Evolutionary conservation across 2,797 vertebrate genomes (phyloP).

Genomic region (Emys orbicularis): DNA sequence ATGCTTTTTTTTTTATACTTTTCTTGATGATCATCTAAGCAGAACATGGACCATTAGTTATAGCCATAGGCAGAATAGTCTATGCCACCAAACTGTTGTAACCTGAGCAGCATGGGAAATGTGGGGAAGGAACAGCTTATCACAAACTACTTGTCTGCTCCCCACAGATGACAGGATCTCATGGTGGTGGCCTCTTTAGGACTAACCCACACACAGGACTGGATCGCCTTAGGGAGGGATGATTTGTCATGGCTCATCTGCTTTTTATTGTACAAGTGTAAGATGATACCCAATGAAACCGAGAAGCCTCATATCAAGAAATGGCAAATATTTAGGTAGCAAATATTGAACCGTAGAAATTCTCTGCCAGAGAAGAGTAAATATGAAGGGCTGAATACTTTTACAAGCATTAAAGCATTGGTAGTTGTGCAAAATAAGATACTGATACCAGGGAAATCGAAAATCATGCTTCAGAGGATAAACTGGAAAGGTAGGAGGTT

Average conservation of each 20-base stretch:
- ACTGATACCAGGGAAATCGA: background rate
- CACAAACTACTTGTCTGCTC: background rate
- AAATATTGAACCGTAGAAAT: background rate
- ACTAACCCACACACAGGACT: background rate
- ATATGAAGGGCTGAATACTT: background rate
- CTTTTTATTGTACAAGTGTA: background rate
- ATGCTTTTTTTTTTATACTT: background rate
- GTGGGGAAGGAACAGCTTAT: background rate
- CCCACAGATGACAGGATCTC: background rate
- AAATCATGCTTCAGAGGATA: constrained; percentile 3
- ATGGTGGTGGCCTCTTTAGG: background rate
- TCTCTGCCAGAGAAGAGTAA: background rate
- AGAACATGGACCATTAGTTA: background rate
- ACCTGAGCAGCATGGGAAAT: background rate
- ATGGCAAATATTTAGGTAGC: background rate
- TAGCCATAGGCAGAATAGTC: background rate
- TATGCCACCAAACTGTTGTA: background rate
- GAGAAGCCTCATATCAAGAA: background rate
- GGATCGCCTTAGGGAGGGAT: background rate
- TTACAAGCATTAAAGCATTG: background rate
- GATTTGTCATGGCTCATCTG: background rate
- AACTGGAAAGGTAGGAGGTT: background rate
- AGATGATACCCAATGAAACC: background rate
- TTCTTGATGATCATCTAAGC: background rate
- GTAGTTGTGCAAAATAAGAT: constrained; percentile 8